Evolutionary conservation across 92 coral and sea anemone species (phyloP), one percentile per base, ranked within the genome.

Genomic region (Epizoanthus scotinus): DNA sequence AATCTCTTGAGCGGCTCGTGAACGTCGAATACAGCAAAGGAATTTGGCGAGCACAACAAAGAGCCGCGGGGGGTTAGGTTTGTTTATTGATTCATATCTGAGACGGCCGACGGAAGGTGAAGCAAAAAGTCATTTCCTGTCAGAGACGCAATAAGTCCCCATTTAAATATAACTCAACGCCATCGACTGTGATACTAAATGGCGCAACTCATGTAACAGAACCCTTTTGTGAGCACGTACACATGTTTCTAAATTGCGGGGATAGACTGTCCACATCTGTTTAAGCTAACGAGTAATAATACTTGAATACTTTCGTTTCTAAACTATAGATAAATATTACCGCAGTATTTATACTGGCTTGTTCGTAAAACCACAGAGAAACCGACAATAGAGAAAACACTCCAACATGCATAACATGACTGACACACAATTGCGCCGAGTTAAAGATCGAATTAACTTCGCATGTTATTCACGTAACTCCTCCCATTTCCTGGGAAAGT

Each of bases 51-150:
- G 61, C 29, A 10, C 36, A 36, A 44, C 57, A 59, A 58, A 38
- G 26, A 47, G 77, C 36, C 22, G 69, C 81, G 38, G 81, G 81
- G 66, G 81, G 81, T 59, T 13, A 27, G 14, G 24, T 59, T 75
- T 75, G 81, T 26, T 58, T 75, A 55, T 73, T 56, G 18, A 8
- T 38, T 54, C 56, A 54, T 34, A 34, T 34, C 40, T 0, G 67
- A 25, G 67, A 63, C 13, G 66, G 63, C 55, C 17, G 67, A 63
- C 13, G 66, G 63, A 22, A 58, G 67, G 62, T 75, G 66, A 75
- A 75, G 68, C 56, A 36, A 74, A 74, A 58, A 67, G 36, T 59
- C 81, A 75, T 75, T 75, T 75, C 81, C 81, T 75, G 81, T 75
- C 62, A 59, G 29, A 55, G 54, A 73, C 42, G 29, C 22, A 65